phyloP scores from a whole-genome alignment of 2,113 vertebrate genomes.

The Ptyas mucosa region DNA sequence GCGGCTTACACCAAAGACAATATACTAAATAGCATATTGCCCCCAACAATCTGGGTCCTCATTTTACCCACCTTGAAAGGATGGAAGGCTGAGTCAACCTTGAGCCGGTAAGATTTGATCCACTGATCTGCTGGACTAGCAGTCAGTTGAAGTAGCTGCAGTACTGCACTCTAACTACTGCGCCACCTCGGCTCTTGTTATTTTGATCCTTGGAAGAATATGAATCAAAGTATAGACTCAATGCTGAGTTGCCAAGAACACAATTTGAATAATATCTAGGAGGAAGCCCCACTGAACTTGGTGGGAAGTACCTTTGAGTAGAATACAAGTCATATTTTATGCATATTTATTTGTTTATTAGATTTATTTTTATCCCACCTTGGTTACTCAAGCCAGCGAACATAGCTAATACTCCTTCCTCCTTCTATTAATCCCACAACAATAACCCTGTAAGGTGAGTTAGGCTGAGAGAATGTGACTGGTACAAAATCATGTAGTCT shows the following conservation, averaged over 20 bases:
- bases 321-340: background rate
- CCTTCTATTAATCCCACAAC: background rate
- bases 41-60: too few relatives aligned
- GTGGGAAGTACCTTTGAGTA: background rate
- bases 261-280: background rate
- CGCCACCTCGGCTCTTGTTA: too few relatives aligned
- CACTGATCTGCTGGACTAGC: too few relatives aligned
- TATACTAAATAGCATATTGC: too few relatives aligned
- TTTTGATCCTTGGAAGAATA: background rate
- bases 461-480: background rate
- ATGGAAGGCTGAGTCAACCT: too few relatives aligned
- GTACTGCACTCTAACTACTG: too few relatives aligned
- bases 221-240: background rate
- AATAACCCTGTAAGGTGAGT: background rate
- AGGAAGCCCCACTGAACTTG: background rate
- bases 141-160: too few relatives aligned
- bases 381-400: background rate
- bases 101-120: too few relatives aligned
- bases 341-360: background rate
- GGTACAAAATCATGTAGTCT: background rate
- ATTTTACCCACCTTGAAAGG: too few relatives aligned
- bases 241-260: background rate
- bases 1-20: too few relatives aligned
- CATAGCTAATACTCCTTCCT: background rate
- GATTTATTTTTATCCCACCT: background rate